These are phyloP conservation scores for Phoeniculus purpureus DNA, from an alignment of 2,797 vertebrate species.

Conservation along the genomic window DNA sequence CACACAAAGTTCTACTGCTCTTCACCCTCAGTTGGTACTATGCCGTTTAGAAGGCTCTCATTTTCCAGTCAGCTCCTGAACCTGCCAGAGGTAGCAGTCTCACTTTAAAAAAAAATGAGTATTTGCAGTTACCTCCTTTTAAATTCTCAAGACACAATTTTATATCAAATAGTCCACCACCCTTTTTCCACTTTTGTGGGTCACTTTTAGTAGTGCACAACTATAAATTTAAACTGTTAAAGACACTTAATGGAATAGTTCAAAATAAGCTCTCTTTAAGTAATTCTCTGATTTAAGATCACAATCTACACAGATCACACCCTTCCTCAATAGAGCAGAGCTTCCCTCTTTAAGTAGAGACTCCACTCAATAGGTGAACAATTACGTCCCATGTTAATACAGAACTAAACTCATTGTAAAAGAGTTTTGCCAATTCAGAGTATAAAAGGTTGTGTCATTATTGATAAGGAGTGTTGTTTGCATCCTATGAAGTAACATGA, in stretches of 20 bases:
- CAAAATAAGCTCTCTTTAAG: not conserved
- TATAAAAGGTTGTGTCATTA: not conserved
- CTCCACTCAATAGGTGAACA: not conserved
- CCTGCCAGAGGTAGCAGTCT: not conserved
- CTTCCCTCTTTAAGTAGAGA: not conserved
- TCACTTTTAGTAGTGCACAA: slow-evolving; percentile 30
- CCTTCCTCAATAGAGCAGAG: not conserved
- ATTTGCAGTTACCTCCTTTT: not conserved
- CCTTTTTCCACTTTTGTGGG: not conserved
- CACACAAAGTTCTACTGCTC: not conserved
- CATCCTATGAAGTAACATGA: not conserved
- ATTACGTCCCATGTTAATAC: not conserved
- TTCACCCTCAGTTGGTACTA: not conserved
- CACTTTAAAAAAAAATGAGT: not conserved
- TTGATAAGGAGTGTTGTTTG: not conserved
- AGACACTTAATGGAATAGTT: not conserved
- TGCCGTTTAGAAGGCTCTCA: not conserved
- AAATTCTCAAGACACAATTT: not conserved
- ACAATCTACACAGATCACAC: not conserved
- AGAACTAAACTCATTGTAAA: not conserved
- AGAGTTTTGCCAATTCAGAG: not conserved
- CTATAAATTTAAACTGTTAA: not conserved
- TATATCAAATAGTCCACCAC: not conserved
- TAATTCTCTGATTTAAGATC: not conserved
- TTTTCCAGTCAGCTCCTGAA: not conserved